phyloP scores from a whole-genome alignment of 2,797 vertebrate genomes.

The Iguana delicatissima region DNA sequence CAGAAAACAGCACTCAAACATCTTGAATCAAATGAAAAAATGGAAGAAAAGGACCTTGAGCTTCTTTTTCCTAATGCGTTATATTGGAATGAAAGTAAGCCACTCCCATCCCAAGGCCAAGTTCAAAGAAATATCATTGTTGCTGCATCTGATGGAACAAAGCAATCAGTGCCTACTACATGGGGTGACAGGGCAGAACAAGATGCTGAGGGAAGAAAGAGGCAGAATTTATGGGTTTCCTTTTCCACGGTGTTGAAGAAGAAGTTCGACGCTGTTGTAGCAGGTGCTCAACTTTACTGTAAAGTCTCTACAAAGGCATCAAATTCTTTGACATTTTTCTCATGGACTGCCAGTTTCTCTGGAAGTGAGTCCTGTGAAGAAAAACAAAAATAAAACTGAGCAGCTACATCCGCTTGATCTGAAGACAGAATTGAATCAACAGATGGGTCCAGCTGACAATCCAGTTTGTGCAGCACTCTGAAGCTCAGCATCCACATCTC shows the following conservation, averaged over 20 bases:
- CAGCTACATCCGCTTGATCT: neutral
- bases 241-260: conserved; percentile 61
- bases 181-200: conserved; percentile 53
- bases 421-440: conserved; percentile 27
- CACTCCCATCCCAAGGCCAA: conserved; percentile 18
- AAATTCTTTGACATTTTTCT: conserved; percentile 98
- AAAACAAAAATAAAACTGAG: conserved; percentile 42
- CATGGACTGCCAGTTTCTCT: conserved; percentile 95
- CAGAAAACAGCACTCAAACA: conserved; percentile 36
- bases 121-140: conserved; percentile 28
- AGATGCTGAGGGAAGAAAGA: conserved; percentile 16
- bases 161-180: conserved; percentile 49
- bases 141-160: conserved; percentile 36
- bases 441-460: neutral
- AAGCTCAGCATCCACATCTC: neutral
- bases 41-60: conserved; percentile 21
- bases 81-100: conserved; percentile 27
- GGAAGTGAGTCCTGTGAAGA: conserved; percentile 91
- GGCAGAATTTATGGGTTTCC: conserved; percentile 37
- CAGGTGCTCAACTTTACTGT: conserved; percentile 82
- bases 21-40: conserved; percentile 31
- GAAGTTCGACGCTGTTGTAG: conserved; percentile 57
- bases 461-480: neutral
- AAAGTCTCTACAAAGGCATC: conserved; percentile 98
- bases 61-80: conserved; percentile 36